Evolutionary conservation across 2,888 invertebrate genomes (phyloP).

Genomic region (Leuctra nigra): DNA sequence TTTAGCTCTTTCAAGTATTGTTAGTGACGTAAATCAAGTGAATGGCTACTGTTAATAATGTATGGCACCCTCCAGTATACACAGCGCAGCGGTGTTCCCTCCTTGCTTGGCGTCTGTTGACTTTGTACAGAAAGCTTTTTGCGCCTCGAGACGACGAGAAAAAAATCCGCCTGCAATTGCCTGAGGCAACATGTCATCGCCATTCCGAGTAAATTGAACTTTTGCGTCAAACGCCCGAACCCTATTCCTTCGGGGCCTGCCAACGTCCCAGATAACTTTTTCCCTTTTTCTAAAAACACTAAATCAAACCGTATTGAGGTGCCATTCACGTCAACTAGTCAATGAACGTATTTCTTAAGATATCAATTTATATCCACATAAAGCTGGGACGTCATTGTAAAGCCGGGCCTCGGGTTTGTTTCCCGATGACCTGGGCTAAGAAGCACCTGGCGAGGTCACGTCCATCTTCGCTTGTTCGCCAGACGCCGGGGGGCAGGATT

Average conservation of each 20-base stretch:
- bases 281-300: background rate
- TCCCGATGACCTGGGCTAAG: background rate
- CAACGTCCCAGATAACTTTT: background rate
- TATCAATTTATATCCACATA: constrained; percentile 8
- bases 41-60: too few species aligned
- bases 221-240: background rate
- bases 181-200: constrained; percentile 9
- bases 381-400: background rate
- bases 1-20: too few species aligned
- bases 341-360: background rate
- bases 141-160: background rate
- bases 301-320: constrained; percentile 3
- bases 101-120: too few species aligned
- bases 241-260: background rate
- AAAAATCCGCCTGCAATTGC: constrained; percentile 11
- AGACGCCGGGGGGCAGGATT: background rate
- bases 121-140: constrained; percentile 1
- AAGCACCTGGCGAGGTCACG: background rate
- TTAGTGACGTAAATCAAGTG: too few species aligned
- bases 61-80: too few species aligned
- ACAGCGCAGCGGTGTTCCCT: too few species aligned
- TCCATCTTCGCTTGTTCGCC: background rate
- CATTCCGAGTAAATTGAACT: constrained; percentile 12
- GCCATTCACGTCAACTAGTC: background rate
- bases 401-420: background rate